These are phyloP conservation scores for Nezara viridula DNA, from an alignment of 2,888 invertebrate genomes.

Conservation along the genomic window DNA sequence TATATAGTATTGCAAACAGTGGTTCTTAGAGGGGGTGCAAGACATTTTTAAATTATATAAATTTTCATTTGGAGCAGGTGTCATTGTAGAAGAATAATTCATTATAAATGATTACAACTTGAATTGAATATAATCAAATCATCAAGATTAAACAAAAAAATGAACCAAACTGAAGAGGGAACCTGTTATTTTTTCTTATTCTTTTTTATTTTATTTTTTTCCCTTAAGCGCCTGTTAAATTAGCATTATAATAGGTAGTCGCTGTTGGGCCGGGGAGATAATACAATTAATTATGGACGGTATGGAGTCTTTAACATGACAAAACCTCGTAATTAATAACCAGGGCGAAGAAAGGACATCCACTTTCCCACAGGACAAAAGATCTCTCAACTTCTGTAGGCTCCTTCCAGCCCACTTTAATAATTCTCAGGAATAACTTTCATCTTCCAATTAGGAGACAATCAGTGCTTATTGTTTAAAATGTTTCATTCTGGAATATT, in stretches of 20 bases:
- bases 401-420: not conserved
- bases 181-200: not conserved
- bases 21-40: no score
- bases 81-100: no score
- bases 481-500: not conserved
- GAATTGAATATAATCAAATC: not conserved
- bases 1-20: no score
- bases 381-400: not conserved
- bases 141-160: not conserved
- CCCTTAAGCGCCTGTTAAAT: conserved; percentile 26
- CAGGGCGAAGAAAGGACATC: not conserved
- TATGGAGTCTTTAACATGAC: conserved; percentile 49
- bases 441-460: not conserved
- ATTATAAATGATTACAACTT: no score
- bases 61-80: no score
- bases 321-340: conserved; percentile 53
- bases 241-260: conserved; percentile 18
- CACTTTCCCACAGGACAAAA: conserved; percentile 36
- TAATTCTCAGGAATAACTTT: conserved; percentile 10
- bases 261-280: not conserved
- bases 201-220: not conserved
- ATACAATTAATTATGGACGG: conserved; percentile 48
- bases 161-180: not conserved
- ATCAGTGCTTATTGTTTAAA: not conserved
- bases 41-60: no score